phyloP scores from a whole-genome alignment of 1,140 invertebrate genomes.

The Pissodes strobi region DNA sequence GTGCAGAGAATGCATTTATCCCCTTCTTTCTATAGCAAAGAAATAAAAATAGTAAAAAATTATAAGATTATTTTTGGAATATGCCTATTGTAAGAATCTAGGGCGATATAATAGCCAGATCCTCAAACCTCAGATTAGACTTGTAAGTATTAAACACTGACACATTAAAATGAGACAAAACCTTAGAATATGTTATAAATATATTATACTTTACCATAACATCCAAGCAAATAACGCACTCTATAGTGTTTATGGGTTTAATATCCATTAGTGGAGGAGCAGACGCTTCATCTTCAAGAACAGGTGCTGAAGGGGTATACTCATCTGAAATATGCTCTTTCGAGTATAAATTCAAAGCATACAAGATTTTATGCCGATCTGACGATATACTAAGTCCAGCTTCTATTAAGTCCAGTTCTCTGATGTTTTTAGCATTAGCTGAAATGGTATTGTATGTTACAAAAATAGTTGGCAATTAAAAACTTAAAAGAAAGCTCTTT shows the following conservation, averaged over 20 bases:
- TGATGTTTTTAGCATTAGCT: conserved; percentile 59
- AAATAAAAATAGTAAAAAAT: no score
- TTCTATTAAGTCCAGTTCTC: conserved; percentile 60
- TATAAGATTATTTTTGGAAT: no score
- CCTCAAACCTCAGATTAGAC: no score
- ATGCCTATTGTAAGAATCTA: no score
- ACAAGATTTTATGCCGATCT: conserved; percentile 64
- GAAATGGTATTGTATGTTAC: conserved; percentile 39
- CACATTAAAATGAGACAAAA: no score
- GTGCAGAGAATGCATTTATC: no score
- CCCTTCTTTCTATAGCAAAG: no score
- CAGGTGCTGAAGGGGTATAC: conserved; percentile 5
- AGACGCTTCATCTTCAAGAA: conserved; percentile 54
- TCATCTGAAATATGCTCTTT: conserved; percentile 49
- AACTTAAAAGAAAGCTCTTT: no score
- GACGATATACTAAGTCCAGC: conserved; percentile 63
- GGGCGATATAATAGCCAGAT: no score
- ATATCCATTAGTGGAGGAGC: conserved; percentile 53
- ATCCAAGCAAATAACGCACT: conserved; percentile 86
- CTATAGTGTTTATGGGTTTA: conserved; percentile 55
- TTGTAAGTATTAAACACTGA: no score
- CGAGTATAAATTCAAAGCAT: conserved; percentile 64
- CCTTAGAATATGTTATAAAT: no score
- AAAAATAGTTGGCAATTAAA: no score
- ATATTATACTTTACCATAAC: conserved; percentile 63